Percentiles rank a stretch among this genome's conserved stretches.
phyloP scores from a whole-genome alignment of 2,797 vertebrate species.

The Echeneis naucrates region DNA sequence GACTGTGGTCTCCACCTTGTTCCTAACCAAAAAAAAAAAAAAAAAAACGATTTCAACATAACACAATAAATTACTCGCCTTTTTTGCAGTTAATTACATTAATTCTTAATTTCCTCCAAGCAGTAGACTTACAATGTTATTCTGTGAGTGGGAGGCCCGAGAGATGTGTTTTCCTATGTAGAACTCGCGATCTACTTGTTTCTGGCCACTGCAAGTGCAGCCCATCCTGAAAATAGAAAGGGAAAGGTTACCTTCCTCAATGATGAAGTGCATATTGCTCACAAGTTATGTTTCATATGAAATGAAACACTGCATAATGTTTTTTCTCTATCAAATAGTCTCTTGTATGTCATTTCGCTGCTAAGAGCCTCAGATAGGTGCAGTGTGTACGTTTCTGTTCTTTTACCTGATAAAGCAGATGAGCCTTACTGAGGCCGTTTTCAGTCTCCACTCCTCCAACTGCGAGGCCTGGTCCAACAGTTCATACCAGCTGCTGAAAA shows the following conservation, averaged over 20 bases:
- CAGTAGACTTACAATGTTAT: constrained; percentile 65
- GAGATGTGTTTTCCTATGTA: constrained; percentile 48
- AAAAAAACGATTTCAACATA: too few relatives aligned
- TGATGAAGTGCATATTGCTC: not conserved
- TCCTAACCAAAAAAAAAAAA: constrained; percentile 52
- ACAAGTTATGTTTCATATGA: not conserved
- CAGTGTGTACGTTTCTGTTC: not conserved
- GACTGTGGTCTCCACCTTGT: constrained; percentile 28
- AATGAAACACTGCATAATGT: not conserved
- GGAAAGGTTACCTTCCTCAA: not conserved
- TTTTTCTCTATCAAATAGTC: constrained; percentile 6
- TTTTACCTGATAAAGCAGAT: constrained; percentile 67
- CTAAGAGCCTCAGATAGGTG: not conserved
- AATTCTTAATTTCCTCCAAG: not conserved
- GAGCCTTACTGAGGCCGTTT: constrained; percentile 40
- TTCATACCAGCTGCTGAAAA: constrained; percentile 65
- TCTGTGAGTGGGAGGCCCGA: constrained; percentile 13
- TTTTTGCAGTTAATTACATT: too few relatives aligned
- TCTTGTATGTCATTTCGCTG: not conserved
- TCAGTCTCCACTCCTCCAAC: constrained; percentile 62
- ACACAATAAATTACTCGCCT: not conserved
- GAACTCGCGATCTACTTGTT: constrained; percentile 28
- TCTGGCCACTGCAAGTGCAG: constrained; percentile 74
- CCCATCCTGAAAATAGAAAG: constrained; percentile 75
- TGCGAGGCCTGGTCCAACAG: constrained; percentile 25